A percentile compares a stretch with the other conserved stretches of the same genome.
Evolutionary conservation across 1,140 invertebrate genomes (phyloP).

Genomic region (Stenopsyche tienmushanensis): DNA sequence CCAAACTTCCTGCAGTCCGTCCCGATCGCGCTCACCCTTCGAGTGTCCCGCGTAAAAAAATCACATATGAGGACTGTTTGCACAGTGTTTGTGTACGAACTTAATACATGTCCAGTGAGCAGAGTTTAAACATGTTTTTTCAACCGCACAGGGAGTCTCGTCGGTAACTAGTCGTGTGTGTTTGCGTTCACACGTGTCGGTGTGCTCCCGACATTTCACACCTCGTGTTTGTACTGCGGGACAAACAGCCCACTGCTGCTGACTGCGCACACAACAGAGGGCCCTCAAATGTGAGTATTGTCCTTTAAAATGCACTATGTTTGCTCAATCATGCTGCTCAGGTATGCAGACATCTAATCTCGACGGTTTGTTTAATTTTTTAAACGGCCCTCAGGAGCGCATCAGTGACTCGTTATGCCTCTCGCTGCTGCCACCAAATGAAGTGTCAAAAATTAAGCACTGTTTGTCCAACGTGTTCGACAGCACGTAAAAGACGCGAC

Average conservation of each 20-base stretch:
- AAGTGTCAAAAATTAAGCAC: no score
- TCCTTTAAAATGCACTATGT: background rate
- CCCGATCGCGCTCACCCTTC: background rate
- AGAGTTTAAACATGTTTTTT: conserved; percentile 8
- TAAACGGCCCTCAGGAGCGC: background rate
- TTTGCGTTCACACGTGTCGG: conserved; percentile 28
- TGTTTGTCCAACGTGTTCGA: no score
- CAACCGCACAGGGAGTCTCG: conserved; percentile 9
- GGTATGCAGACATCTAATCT: background rate
- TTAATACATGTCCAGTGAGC: background rate
- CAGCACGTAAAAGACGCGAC: no score
- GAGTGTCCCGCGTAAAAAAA: background rate
- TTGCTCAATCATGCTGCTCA: background rate
- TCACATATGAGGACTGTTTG: background rate
- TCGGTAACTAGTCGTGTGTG: conserved; percentile 9
- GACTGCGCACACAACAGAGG: background rate
- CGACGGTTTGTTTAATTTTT: background rate
- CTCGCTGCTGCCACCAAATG: no score
- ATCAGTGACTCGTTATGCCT: no score
- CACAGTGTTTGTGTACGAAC: background rate
- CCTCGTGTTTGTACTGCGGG: conserved; percentile 32
- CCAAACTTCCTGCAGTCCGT: background rate
- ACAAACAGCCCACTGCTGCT: background rate
- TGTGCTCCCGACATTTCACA: conserved; percentile 34
- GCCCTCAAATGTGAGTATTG: conserved; percentile 4